Percentiles rank a stretch among this genome's conserved stretches.
These are phyloP conservation scores for Luffia ferchaultella DNA, from an alignment of 2,888 invertebrate genomes.

Conservation along the genomic window DNA sequence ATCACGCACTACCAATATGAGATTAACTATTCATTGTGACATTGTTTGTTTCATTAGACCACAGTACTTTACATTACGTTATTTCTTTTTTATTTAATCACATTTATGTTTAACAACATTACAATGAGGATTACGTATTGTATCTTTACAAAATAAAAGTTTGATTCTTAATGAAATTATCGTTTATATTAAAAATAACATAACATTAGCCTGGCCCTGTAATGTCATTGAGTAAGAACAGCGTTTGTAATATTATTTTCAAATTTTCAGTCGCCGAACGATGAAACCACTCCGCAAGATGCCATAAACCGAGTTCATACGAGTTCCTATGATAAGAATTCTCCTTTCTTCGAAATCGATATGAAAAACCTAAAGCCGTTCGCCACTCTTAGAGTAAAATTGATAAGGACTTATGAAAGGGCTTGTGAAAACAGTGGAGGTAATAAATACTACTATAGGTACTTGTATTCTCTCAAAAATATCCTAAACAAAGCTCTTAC, in stretches of 20 bases:
- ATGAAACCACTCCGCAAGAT: slow-evolving; percentile 45
- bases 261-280: slow-evolving; percentile 37
- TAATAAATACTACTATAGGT: too few species aligned
- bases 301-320: slow-evolving; percentile 38
- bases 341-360: slow-evolving; percentile 47
- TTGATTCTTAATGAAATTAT: not conserved
- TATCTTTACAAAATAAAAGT: not conserved
- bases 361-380: slow-evolving; percentile 49
- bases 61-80: too few species aligned
- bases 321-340: slow-evolving; percentile 48
- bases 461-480: too few species aligned
- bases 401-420: slow-evolving; percentile 40
- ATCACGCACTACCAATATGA: too few species aligned
- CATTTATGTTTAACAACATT: too few species aligned
- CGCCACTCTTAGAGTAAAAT: slow-evolving; percentile 38
- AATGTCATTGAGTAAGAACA: not conserved
- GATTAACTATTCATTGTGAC: too few species aligned
- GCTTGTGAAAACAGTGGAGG: slow-evolving; percentile 24
- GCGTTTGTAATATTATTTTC: too few species aligned
- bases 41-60: too few species aligned
- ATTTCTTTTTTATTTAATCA: too few species aligned
- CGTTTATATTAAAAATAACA: not conserved
- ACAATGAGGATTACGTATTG: not conserved
- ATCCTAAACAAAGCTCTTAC: too few species aligned
- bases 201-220: not conserved